Percentiles rank a stretch among this genome's conserved stretches.
Evolutionary conservation across 2,797 vertebrate species (phyloP).

Genomic region (Squalus acanthias): DNA sequence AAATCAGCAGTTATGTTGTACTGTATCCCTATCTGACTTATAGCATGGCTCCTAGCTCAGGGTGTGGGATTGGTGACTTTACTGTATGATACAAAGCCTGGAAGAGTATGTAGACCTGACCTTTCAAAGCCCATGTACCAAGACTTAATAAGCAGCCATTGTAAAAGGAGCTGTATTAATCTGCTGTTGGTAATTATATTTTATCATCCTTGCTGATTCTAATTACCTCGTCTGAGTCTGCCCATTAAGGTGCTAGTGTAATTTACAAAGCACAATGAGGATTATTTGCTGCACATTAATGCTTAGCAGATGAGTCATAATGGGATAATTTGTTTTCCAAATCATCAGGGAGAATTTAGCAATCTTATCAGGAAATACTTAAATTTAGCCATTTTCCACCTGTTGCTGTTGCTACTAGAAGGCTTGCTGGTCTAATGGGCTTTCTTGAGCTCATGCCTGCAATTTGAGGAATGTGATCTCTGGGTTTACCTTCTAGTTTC

Average conservation of each 20-base stretch:
- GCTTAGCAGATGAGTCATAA: neutral
- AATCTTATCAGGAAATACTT: neutral
- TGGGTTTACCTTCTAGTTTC: neutral
- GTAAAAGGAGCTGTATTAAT: neutral
- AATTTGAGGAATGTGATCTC: neutral
- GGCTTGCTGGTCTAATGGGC: neutral
- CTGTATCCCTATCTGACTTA: no score
- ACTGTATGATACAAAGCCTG: neutral
- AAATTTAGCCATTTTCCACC: neutral
- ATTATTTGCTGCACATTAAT: neutral
- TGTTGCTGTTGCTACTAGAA: neutral
- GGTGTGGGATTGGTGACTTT: neutral
- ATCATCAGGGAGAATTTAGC: neutral
- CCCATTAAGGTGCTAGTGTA: neutral
- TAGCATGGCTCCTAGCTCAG: neutral
- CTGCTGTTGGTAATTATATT: neutral
- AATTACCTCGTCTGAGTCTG: neutral
- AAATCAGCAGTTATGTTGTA: no score
- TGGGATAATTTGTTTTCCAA: neutral
- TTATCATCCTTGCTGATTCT: slow-evolving; percentile 1
- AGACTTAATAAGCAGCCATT: neutral
- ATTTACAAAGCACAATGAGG: neutral
- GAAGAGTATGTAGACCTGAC: neutral
- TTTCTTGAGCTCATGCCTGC: neutral
- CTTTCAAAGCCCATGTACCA: neutral